Base-by-base conservation (phyloP, 2,113 vertebrate species). In the Erythrocercus mccallii region DNA sequence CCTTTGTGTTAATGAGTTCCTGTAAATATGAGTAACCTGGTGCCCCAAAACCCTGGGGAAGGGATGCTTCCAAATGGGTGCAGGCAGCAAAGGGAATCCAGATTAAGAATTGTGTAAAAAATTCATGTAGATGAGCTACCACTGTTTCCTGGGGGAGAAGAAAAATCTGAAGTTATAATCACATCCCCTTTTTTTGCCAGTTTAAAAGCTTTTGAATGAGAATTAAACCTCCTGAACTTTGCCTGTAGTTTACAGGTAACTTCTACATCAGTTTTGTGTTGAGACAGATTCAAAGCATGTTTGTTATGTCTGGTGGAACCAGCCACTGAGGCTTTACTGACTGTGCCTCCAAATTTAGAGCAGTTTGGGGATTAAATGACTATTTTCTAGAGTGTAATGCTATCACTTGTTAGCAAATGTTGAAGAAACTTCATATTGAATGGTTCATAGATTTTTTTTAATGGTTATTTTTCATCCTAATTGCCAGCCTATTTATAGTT, bases 61-160 rank as follows among this genome's bases (percentile, higher is more conserved):
- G 27, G 19, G 38, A 10, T 0, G 0, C 35, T 42, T 57, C n/a
- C 30, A 27, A 5, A 25, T 27, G 33, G 30, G 19, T 16, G 38
- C 61, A 70, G 22, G 42, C 45, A 83, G 51, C 9, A 20, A 66
- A 61, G 53, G 30, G 44, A 60, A 51, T 51, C 30, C 57, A 66
- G 33, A 6, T 27, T 18, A 44, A 42, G 51, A 78, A 35, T 2
- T 74, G 6, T 38, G 62, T 53, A 19, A 48, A 64, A 73, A 22
- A 5, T 33, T 56, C 20, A 21, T 10, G 5, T 19, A 38, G 16
- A 28, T 64, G 53, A 85, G 17, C 25, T 17, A 1, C 17, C 38
- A 12, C 38, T 60, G 23, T 69, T 68, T 23, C 31, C 37, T 13
- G 3, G 31, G 5, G 5, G 5, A 31, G 8, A 66, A 37, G 6